Evolutionary conservation across 2,113 vertebrate species (phyloP).

Genomic region (Mungos mungo): DNA sequence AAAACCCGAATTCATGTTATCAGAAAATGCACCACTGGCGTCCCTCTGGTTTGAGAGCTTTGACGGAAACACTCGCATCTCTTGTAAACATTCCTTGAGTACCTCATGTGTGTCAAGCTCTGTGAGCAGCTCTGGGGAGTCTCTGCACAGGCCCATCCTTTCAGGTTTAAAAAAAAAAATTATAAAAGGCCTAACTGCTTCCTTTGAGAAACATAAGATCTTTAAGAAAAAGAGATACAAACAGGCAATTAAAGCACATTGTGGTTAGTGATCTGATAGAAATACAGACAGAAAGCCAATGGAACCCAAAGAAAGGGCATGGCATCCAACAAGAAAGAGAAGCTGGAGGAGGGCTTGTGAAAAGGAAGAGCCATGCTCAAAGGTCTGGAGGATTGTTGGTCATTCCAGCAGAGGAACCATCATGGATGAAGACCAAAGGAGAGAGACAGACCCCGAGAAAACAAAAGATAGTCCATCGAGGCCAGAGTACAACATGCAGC

Average conservation of each 20-base stretch:
- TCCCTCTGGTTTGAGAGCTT: background rate
- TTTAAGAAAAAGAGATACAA: background rate
- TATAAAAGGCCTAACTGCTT: background rate
- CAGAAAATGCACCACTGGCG: background rate
- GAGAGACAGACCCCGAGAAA: background rate
- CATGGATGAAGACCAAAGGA: background rate
- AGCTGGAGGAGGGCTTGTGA: background rate
- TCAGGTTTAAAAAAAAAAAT: background rate
- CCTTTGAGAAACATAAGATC: background rate
- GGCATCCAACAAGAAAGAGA: background rate
- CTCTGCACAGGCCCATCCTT: background rate
- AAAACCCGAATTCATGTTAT: background rate
- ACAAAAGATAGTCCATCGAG: background rate
- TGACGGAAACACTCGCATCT: background rate
- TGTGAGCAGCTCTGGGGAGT: background rate
- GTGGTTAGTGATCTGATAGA: background rate
- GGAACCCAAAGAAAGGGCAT: background rate
- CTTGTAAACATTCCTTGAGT: background rate
- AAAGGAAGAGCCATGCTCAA: background rate
- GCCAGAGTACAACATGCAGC: background rate
- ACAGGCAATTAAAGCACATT: background rate
- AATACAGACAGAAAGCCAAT: background rate
- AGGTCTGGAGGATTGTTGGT: background rate
- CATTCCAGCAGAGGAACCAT: background rate
- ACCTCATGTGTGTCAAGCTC: background rate